Evolutionary conservation across 2,113 vertebrate genomes (phyloP).

Genomic region (Saguinus midas): DNA sequence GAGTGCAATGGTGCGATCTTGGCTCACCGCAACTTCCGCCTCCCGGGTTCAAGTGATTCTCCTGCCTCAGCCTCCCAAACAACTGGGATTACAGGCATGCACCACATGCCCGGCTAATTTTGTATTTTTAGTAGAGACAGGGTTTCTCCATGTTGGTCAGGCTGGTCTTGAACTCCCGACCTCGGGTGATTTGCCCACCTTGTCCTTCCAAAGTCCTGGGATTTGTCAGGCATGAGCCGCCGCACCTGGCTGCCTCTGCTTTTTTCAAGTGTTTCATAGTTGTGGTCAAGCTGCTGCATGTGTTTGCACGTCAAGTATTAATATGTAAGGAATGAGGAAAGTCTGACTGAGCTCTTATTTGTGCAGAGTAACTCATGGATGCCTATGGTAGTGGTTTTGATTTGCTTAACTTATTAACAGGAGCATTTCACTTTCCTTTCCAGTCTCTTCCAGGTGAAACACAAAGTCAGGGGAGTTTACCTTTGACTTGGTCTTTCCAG

Average conservation of each 20-base stretch:
- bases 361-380: neutral
- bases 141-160: too few relatives aligned
- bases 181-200: too few relatives aligned
- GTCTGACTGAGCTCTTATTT: neutral
- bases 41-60: too few relatives aligned
- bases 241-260: neutral
- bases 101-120: too few relatives aligned
- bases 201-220: too few relatives aligned
- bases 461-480: conserved; percentile 63
- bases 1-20: too few relatives aligned
- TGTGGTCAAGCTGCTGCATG: neutral
- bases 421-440: conserved; percentile 58
- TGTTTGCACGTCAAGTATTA: neutral
- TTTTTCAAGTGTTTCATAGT: neutral
- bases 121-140: too few relatives aligned
- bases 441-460: conserved; percentile 80
- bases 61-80: too few relatives aligned
- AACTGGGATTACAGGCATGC: too few relatives aligned
- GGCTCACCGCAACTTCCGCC: too few relatives aligned
- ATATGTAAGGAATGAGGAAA: conserved; percentile 25
- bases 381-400: neutral
- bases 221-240: too few relatives aligned
- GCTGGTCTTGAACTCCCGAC: too few relatives aligned
- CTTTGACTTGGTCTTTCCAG: conserved; percentile 72
- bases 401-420: conserved; percentile 58